phyloP scores from a whole-genome alignment of 92 coral and sea anemone genomes.

The Phymanthus crucifer region DNA sequence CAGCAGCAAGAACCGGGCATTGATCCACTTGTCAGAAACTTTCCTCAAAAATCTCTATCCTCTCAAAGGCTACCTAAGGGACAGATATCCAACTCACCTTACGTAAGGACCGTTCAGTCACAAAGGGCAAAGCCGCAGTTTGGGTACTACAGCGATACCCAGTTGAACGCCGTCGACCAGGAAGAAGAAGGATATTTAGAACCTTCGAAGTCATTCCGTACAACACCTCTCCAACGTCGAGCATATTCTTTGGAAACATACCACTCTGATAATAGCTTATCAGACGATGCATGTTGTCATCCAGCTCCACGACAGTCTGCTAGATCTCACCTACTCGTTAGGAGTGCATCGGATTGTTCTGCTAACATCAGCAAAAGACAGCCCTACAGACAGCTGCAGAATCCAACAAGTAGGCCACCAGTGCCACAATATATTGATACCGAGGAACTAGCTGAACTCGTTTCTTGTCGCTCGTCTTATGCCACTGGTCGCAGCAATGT shows the following conservation, averaged over 20 bases:
- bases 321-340: slow-evolving; percentile 19
- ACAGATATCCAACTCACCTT: slow-evolving; percentile 24
- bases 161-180: background rate
- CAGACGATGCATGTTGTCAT: background rate
- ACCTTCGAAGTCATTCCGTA: slow-evolving; percentile 24
- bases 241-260: slow-evolving; percentile 44
- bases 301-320: background rate
- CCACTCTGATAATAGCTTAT: background rate
- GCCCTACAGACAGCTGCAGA: slow-evolving; percentile 13
- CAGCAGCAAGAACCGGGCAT: slow-evolving; percentile 25
- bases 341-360: slow-evolving; percentile 28
- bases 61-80: slow-evolving; percentile 16
- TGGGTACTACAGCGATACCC: slow-evolving; percentile 32
- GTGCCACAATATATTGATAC: slow-evolving; percentile 15
- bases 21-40: slow-evolving; percentile 28
- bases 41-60: slow-evolving; percentile 15
- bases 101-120: slow-evolving; percentile 25
- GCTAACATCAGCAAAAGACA: slow-evolving; percentile 29
- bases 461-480: slow-evolving; percentile 11
- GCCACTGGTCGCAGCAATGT: background rate
- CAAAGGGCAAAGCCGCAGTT: slow-evolving; percentile 9
- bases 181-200: slow-evolving; percentile 12
- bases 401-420: slow-evolving; percentile 3
- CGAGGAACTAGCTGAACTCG: slow-evolving; percentile 11
- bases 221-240: slow-evolving; percentile 26